Evolutionary conservation across 2,888 invertebrate genomes (phyloP), one percentile per base, ranked within the genome.

Genomic region (Xestobium rufovillosum): DNA sequence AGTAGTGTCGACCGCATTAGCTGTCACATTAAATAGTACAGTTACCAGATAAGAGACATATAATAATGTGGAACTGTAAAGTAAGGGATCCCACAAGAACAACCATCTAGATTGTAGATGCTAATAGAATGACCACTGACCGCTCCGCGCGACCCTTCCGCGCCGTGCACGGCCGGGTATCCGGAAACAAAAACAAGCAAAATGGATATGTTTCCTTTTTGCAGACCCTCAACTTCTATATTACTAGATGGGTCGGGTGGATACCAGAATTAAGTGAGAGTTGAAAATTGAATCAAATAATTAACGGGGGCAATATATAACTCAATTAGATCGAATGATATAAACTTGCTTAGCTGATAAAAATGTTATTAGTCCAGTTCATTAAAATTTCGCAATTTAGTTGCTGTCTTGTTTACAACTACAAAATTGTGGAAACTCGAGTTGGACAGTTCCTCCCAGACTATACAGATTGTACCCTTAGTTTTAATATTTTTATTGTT

Each of bases 51-150:
- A 50, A 47, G 34, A 46, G 45, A 46, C 47, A 55, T 54, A 55
- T 57, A 55, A 60, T 59, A 57, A 57, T 54, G 59, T 53, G 50
- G 52, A 57, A 56, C n/a, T 57, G 57, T 55, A 55, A 60, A 61
- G 57, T 59, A 57, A 58, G 58, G 59, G 59, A 47, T 45, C 50
- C 55, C 51, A 55, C 64, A 63, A 64, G 63, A 63, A 63, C 62
- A 59, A 54, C 55, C 63, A 65, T 66, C 65, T 65, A 65, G 66
- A 66, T 66, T 65, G 59, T 61, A 61, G 64, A 66, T 66, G 65
- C 61, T 66, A 66, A 66, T 66, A 65, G 65, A 66, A 65, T 66
- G 65, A 62, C 65, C 65, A 57, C 57, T 60, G 59, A 57, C 61
- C 59, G 56, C 47, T 49, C 47, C 45, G 45, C 47, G 45, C 52